Evolutionary conservation across 2,888 invertebrate species (phyloP).

Genomic region (Acanthosoma haemorrhoidale): DNA sequence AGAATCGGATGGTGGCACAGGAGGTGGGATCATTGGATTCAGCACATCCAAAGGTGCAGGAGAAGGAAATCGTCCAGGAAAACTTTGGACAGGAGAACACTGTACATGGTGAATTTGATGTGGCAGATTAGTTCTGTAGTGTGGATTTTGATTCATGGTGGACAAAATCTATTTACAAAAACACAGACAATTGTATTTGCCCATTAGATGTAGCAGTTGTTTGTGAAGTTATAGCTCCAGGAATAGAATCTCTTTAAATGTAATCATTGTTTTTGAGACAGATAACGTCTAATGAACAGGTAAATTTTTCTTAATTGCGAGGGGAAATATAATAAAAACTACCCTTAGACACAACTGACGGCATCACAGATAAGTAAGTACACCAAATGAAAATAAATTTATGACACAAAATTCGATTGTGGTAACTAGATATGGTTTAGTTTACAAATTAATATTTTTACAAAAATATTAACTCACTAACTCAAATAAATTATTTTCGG

Average conservation of each 20-base stretch:
- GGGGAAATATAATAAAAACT: background rate
- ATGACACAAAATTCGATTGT: slow-evolving; percentile 21
- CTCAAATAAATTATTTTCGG: too few relatives aligned
- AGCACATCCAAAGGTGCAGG: slow-evolving; percentile 33
- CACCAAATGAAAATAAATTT: slow-evolving; percentile 25
- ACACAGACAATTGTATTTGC: background rate
- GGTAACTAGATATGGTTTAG: slow-evolving; percentile 16
- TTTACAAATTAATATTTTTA: too few relatives aligned
- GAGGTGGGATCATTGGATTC: slow-evolving; percentile 36
- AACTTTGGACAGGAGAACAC: slow-evolving; percentile 38
- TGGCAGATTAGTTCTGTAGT: slow-evolving; percentile 35
- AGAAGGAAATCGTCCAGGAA: slow-evolving; percentile 32
- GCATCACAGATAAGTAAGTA: slow-evolving; percentile 5
- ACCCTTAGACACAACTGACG: background rate
- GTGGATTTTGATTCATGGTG: slow-evolving; percentile 37
- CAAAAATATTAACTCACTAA: too few relatives aligned
- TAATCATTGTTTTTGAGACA: background rate
- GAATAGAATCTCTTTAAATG: background rate
- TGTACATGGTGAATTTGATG: slow-evolving; percentile 39
- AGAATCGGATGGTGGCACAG: slow-evolving; percentile 37
- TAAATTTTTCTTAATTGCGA: too few relatives aligned
- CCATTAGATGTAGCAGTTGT: background rate
- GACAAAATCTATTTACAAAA: background rate
- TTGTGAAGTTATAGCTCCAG: too few relatives aligned
- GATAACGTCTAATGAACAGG: background rate